Conservation (phyloP, 1,140 invertebrate species). For the Triops longicaudatus region DNA sequence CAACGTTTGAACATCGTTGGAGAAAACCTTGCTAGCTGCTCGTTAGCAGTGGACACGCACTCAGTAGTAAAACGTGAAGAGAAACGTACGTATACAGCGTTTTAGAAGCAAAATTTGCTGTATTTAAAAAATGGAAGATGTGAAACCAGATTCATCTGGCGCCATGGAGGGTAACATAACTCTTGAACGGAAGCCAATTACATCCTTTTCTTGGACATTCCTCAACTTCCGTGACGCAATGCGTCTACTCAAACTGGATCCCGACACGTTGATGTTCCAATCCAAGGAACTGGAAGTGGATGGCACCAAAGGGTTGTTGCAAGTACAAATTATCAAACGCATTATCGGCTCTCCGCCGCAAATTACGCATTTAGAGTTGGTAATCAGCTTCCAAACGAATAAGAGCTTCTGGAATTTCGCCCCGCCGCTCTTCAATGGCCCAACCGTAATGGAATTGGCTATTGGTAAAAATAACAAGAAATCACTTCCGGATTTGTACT, state of each 20-base stretch:
- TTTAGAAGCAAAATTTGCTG: too few species aligned
- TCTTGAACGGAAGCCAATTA: not conserved
- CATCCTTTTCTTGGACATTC: not conserved
- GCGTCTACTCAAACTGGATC: not conserved
- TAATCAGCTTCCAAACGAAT: not conserved
- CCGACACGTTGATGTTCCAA: not conserved
- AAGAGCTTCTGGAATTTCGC: not conserved
- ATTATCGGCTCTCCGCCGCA: not conserved
- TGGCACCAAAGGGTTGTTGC: not conserved
- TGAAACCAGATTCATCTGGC: too few species aligned
- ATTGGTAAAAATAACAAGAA: not conserved
- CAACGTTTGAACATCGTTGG: too few species aligned
- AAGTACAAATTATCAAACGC: not conserved
- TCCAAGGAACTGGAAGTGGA: not conserved
- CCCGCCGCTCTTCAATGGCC: not conserved
- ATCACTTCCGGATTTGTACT: not conserved
- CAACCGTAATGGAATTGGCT: not conserved
- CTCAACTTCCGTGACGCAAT: not conserved
- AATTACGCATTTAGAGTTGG: not conserved
- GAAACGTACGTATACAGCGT: too few species aligned
- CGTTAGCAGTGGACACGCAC: too few species aligned
- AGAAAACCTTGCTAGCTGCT: too few species aligned
- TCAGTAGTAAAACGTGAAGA: too few species aligned
- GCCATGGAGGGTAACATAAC: not conserved
- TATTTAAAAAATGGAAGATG: not conserved